Base-by-base conservation (phyloP, 2,797 vertebrate genomes). In the Xyrichtys novacula region DNA sequence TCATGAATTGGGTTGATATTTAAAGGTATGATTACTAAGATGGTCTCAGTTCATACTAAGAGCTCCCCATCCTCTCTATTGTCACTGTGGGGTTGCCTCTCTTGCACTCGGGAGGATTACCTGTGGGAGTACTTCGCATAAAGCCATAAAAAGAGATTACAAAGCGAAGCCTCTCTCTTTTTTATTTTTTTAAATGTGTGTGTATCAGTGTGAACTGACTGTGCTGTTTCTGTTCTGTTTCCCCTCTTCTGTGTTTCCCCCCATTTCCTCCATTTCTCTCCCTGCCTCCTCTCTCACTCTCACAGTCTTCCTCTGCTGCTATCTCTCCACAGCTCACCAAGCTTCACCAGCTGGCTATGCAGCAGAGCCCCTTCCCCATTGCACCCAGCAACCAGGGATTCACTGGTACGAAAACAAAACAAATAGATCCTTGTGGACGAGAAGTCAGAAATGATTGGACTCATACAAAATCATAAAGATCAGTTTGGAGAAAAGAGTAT, bases 311-410 rank as follows among this genome's bases (percentile, higher is more conserved):
- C 85, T 93, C 91, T 93, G 90, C 91, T 92, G 92, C 90, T 90
- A 91, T 93, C 74, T 94, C 86, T 89, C 88, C 89, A 87, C 91
- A 95, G 97, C 97, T 99, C 92, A 99, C 96, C 92, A 99, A 99
- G 93, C 96, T 99, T 92, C 97, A 99, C 94, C 97, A 99, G 91
- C 94, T 99, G 95, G 97, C 97, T 81, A 99, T 99, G 98, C 98
- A 99, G 95, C 97, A 98, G 94, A 96, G 96, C 85, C 97, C 96
- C 76, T 99, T 98, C 91, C 97, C 96, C 66, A 95, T 99, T 85
- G 95, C 96, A 82, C 92, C 92, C 50, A 96, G 95, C 93, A 97
- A 96, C 94, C 96, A 97, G 89, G 97, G 97, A 93, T 99, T 98
- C 92, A 96, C 96, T 94, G 96, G 96, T 98, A 95, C 79, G 96